A percentile compares a stretch with the other conserved stretches of the same genome.
phyloP scores from a whole-genome alignment of 2,797 vertebrate genomes.

The Chrosomus eos region DNA sequence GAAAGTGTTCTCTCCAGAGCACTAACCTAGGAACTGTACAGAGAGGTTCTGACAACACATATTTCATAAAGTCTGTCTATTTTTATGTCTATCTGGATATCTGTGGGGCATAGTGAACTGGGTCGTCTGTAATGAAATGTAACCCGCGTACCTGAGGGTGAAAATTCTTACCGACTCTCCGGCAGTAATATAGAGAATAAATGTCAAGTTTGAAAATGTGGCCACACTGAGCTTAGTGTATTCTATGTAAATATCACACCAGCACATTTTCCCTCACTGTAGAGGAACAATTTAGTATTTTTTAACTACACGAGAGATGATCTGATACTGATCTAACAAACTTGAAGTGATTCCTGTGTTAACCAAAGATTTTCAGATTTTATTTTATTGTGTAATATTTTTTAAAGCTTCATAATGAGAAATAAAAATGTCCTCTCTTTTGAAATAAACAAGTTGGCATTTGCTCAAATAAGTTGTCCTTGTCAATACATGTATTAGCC shows the following conservation, averaged over 20 bases:
- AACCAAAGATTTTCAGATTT: background rate
- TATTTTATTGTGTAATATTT: background rate
- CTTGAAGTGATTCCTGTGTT: background rate
- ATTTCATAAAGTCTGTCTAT: slow-evolving; percentile 2
- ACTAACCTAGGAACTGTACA: slow-evolving; percentile 15
- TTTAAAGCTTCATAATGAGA: background rate
- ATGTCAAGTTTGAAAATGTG: slow-evolving; percentile 26
- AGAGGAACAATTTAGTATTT: background rate
- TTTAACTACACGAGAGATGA: background rate
- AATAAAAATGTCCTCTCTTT: background rate
- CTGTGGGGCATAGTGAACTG: slow-evolving; percentile 11
- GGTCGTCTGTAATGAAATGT: slow-evolving; percentile 47
- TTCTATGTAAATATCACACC: slow-evolving; percentile 34
- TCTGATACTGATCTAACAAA: background rate
- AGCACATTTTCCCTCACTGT: background rate
- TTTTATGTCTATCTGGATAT: slow-evolving; percentile 26
- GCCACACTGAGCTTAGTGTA: background rate
- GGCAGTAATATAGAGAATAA: background rate
- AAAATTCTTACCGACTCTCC: background rate
- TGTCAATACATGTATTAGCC: background rate
- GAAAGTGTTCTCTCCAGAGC: slow-evolving; percentile 10
- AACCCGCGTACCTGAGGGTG: background rate
- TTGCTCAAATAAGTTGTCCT: background rate
- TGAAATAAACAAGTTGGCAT: background rate
- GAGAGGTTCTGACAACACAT: slow-evolving; percentile 16